A percentile compares a stretch with the other conserved stretches of the same genome.
Evolutionary conservation across 2,888 invertebrate species (phyloP).

Genomic region (Diaprepes abbreviatus): DNA sequence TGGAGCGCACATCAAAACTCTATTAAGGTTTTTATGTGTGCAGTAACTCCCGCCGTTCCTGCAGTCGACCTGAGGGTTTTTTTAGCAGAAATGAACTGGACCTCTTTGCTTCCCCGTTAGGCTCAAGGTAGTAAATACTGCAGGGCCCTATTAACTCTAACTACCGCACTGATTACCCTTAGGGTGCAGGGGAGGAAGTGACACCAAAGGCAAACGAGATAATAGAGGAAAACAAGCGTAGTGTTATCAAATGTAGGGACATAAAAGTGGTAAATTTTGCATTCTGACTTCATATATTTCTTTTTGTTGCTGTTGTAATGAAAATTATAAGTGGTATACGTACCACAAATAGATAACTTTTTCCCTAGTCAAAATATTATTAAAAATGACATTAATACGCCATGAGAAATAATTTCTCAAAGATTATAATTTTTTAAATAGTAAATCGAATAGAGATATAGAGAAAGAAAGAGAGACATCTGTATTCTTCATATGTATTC

Average conservation of each 20-base stretch:
- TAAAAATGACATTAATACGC: no score
- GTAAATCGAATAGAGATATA: no score
- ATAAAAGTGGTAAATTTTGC: constrained; percentile 1
- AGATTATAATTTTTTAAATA: no score
- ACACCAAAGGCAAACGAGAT: constrained; percentile 50
- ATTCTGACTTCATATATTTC: no score
- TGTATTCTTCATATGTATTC: no score
- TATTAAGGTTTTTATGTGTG: constrained; percentile 59
- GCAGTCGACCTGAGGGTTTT: constrained; percentile 17
- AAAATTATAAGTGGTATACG: no score
- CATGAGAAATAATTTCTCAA: no score
- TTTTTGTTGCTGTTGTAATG: no score
- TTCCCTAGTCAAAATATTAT: no score
- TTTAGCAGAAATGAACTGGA: constrained; percentile 47
- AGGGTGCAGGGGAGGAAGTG: constrained; percentile 51
- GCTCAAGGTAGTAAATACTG: constrained; percentile 58
- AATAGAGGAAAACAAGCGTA: constrained; percentile 34
- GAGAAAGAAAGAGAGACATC: no score
- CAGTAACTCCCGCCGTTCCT: constrained; percentile 51
- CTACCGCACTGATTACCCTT: constrained; percentile 57
- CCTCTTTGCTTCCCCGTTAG: constrained; percentile 51
- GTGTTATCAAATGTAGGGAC: constrained; percentile 18
- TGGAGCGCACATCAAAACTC: constrained; percentile 57
- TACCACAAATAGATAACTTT: no score
- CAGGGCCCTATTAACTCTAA: constrained; percentile 59